A percentile compares a stretch with the other conserved stretches of the same genome.
These are phyloP conservation scores for Cistogaster globosa DNA, from an alignment of 2,888 invertebrate species.

Conservation along the genomic window DNA sequence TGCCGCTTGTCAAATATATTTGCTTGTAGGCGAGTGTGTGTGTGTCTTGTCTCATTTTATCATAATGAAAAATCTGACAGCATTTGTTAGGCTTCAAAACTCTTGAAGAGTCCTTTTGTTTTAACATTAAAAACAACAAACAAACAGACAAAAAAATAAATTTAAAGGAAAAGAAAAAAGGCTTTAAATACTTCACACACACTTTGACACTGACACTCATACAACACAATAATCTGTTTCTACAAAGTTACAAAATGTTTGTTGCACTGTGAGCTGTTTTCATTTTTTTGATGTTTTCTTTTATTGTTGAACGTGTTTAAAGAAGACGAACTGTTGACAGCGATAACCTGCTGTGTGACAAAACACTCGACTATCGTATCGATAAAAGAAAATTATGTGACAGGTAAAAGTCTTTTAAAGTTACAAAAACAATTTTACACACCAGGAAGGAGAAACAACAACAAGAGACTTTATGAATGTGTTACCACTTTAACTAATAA, in stretches of 20 bases:
- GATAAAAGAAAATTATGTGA: constrained; percentile 70
- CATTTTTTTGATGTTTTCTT: constrained; percentile 11
- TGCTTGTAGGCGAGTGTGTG: constrained; percentile 67
- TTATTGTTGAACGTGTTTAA: constrained; percentile 48
- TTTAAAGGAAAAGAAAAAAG: constrained; percentile 49
- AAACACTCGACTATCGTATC: constrained; percentile 70
- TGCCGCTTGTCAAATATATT: constrained; percentile 68
- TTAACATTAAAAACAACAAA: constrained; percentile 4
- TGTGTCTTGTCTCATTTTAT: constrained; percentile 74
- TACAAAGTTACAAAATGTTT: constrained; percentile 25
- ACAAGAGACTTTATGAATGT: constrained; percentile 50
- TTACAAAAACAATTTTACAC: constrained; percentile 25
- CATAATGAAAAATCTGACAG: constrained; percentile 73
- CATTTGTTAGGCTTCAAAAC: constrained; percentile 67
- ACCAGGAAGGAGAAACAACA: background rate
- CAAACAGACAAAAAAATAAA: constrained; percentile 6
- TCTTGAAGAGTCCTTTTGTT: constrained; percentile 64
- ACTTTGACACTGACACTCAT: constrained; percentile 69
- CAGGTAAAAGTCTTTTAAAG: constrained; percentile 69
- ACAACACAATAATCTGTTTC: constrained; percentile 21
- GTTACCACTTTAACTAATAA: constrained; percentile 58
- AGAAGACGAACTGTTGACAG: constrained; percentile 71
- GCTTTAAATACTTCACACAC: constrained; percentile 81
- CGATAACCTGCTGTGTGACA: constrained; percentile 72
- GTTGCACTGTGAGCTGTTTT: constrained; percentile 13